Conservation (phyloP, 2,113 vertebrate genomes). For the Engraulis encrasicolus region DNA sequence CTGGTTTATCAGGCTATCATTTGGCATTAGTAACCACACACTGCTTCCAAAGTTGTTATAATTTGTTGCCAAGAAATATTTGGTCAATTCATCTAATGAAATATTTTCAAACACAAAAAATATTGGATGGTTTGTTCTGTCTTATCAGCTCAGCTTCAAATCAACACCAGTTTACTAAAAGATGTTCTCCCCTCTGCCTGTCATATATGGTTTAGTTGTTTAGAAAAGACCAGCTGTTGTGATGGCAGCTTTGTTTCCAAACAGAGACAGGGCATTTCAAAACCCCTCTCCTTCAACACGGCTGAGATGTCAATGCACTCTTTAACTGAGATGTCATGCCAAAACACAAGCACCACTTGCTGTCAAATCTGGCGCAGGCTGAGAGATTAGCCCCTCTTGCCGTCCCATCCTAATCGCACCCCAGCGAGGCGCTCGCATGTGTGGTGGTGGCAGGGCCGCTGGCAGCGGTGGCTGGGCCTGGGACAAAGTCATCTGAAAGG, state of each 20-base stretch:
- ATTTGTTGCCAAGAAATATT: too few species aligned
- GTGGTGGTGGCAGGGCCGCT: too few species aligned
- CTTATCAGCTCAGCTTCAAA: background rate
- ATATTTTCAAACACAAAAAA: too few species aligned
- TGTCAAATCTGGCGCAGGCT: background rate
- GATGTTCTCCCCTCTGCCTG: too few species aligned
- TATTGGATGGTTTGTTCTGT: too few species aligned
- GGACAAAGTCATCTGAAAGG: too few species aligned
- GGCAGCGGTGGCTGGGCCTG: too few species aligned
- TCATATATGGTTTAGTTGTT: background rate
- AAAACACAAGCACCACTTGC: background rate
- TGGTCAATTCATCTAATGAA: too few species aligned
- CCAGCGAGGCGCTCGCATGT: background rate
- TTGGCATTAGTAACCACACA: too few species aligned
- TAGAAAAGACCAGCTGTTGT: background rate
- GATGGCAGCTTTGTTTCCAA: background rate
- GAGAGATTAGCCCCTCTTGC: background rate
- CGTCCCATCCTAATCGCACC: background rate
- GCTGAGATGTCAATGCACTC: background rate
- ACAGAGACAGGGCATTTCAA: background rate
- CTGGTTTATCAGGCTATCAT: too few species aligned
- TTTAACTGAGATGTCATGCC: background rate
- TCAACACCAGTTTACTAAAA: too few species aligned
- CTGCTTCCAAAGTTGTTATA: too few species aligned
- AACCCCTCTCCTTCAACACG: background rate